phyloP scores from a whole-genome alignment of 2,888 invertebrate species.

The Tipula vernalis region DNA sequence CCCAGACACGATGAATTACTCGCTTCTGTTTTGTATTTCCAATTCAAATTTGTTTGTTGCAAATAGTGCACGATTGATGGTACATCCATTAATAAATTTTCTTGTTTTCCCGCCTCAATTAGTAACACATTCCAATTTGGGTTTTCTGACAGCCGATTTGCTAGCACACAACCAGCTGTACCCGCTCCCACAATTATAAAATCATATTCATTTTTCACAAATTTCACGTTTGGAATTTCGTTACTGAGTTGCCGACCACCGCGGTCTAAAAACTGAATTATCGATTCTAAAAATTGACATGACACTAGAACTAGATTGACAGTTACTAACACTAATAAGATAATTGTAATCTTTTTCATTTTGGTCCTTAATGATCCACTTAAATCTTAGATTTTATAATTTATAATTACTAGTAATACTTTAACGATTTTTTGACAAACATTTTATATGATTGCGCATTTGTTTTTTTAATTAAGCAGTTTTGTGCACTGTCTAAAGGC shows the following conservation, averaged over 20 bases:
- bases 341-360: not conserved
- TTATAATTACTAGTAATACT: too few species aligned
- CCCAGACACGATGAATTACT: conserved; percentile 59
- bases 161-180: conserved; percentile 45
- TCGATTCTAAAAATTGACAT: not conserved
- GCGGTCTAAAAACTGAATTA: not conserved
- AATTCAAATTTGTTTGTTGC: conserved; percentile 57
- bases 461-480: not conserved
- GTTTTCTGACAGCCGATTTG: conserved; percentile 46
- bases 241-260: not conserved
- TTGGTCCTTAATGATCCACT: not conserved
- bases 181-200: conserved; percentile 47
- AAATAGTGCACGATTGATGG: conserved; percentile 60
- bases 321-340: not conserved
- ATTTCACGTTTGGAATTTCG: conserved; percentile 5
- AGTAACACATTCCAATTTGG: conserved; percentile 42
- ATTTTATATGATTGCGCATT: too few species aligned
- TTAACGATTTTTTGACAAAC: too few species aligned
- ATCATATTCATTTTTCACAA: conserved; percentile 31
- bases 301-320: not conserved
- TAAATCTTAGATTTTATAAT: not conserved
- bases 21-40: conserved; percentile 70
- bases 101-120: conserved; percentile 43
- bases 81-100: conserved; percentile 24
- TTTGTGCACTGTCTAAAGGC: not conserved